These are phyloP conservation scores for Lasioglossum albipes DNA, from an alignment of 1,140 invertebrate genomes.

Conservation along the genomic window DNA sequence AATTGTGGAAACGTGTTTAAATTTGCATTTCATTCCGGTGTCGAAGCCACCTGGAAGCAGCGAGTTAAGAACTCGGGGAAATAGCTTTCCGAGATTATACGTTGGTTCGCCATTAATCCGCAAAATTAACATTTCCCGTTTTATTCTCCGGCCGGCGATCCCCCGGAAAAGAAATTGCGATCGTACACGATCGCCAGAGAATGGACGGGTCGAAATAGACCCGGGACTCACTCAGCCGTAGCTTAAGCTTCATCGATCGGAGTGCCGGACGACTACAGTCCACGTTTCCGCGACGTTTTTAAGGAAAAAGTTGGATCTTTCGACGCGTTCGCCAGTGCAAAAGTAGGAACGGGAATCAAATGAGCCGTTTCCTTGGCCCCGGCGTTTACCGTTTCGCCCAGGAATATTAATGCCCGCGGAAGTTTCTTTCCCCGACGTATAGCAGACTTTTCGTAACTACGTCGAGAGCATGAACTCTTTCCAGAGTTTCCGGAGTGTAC, in stretches of 20 bases:
- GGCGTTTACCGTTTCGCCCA: not conserved
- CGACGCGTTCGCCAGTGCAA: not conserved
- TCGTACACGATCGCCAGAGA: too few species aligned
- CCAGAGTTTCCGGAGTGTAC: not conserved
- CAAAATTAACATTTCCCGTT: constrained; percentile 32
- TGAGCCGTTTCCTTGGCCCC: not conserved
- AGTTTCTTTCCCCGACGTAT: not conserved
- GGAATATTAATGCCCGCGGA: constrained; percentile 37
- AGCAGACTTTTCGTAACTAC: not conserved
- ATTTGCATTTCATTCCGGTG: constrained; percentile 67
- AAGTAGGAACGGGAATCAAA: not conserved
- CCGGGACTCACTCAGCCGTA: too few species aligned
- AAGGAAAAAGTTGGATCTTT: too few species aligned
- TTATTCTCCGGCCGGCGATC: not conserved
- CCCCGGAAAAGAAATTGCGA: too few species aligned
- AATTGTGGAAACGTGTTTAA: constrained; percentile 66
- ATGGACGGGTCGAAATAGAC: too few species aligned
- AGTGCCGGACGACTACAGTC: too few species aligned
- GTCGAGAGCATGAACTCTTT: not conserved
- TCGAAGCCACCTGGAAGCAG: constrained; percentile 46
- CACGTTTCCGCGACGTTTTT: too few species aligned
- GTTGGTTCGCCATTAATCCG: constrained; percentile 38
- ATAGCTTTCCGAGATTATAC: constrained; percentile 38
- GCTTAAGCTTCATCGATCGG: too few species aligned
- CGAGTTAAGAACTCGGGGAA: constrained; percentile 35